Conservation (phyloP, 2,888 invertebrate genomes). For the Orthosia gracilis region DNA sequence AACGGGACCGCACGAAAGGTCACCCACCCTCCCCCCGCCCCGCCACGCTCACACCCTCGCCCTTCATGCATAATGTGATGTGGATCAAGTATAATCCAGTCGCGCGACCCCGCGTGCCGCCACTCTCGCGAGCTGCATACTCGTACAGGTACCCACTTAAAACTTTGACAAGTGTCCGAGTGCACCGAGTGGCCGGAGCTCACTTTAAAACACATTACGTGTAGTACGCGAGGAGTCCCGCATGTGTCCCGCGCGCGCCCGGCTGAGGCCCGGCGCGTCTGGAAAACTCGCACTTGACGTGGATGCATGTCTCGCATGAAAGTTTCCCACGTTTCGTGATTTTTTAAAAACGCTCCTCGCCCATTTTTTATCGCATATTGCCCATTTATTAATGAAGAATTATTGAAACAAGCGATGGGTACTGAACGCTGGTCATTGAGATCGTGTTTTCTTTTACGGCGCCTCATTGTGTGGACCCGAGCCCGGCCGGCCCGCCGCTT, state of each 20-base stretch:
- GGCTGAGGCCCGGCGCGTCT: neutral
- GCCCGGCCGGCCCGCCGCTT: neutral
- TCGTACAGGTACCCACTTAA: constrained; percentile 24
- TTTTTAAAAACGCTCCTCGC: constrained; percentile 31
- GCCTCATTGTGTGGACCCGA: constrained; percentile 27
- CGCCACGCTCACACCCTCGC: constrained; percentile 12
- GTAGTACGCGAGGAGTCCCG: constrained; percentile 2
- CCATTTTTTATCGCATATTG: constrained; percentile 35
- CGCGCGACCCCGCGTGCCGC: constrained; percentile 20
- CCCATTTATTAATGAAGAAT: constrained; percentile 52
- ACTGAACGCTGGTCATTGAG: constrained; percentile 13
- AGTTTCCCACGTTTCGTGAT: constrained; percentile 36
- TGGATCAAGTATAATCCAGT: constrained; percentile 27
- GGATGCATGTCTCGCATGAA: constrained; percentile 43
- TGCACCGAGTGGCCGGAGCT: neutral
- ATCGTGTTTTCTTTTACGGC: constrained; percentile 45
- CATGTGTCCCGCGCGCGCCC: neutral
- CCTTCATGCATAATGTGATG: constrained; percentile 35
- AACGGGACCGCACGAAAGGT: constrained; percentile 85
- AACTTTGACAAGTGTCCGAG: constrained; percentile 38
- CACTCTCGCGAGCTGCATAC: neutral
- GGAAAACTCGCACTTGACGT: neutral
- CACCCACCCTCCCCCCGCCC: constrained; percentile 60
- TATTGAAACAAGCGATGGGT: constrained; percentile 45
- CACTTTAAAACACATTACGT: constrained; percentile 33